Base-by-base conservation (phyloP, 2,797 vertebrate species). In the Myoxocephalus aenaeus region DNA sequence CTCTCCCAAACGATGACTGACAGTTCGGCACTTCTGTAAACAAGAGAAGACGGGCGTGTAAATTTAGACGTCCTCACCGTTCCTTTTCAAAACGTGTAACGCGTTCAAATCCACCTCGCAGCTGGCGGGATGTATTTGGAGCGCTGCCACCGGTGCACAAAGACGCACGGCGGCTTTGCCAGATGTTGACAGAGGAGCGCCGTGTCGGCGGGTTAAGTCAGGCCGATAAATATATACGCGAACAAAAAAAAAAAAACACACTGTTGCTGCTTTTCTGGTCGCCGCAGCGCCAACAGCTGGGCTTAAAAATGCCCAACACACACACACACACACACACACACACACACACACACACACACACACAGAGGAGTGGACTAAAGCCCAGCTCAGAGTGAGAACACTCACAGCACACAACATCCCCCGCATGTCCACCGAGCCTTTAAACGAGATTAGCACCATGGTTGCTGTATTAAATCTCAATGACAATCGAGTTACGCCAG, bases 11-110 rank as follows among this genome's bases (percentile, higher is more conserved):
- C 0, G 96, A 95, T 56, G 97, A 97, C 94, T 97, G 97, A 92
- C 98, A 99, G 91, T 97, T 98, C 95, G 98, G 98, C 96, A 99
- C 97, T 97, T 99, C 98, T 99, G 95, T 29, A 88, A 94, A 87
- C 38, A 25, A 82, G 48, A 88, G 65, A 79, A 68, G 68, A 70
- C 0, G 48, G 36, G 53, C 0, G 14, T 17, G 13, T 82, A 86
- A 54, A 63, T 82, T 91, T 86, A 90, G 84, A 62, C 72, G 27
- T 79, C 63, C 68, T 76, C 64, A 27, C 70, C 62, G 67, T 85
- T 79, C 61, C n/a, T n/a, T n/a, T n/a, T n/a, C n/a, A 36, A 75
- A 36, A 29, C 32, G 6, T 67, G 67, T 66, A 56, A 64, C 65
- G 36, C 62, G 78, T 83, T 63, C 80, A 80, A 79, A 75, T 74